Conservation (phyloP, 2,888 invertebrate species). For the Anodontia alba region DNA sequence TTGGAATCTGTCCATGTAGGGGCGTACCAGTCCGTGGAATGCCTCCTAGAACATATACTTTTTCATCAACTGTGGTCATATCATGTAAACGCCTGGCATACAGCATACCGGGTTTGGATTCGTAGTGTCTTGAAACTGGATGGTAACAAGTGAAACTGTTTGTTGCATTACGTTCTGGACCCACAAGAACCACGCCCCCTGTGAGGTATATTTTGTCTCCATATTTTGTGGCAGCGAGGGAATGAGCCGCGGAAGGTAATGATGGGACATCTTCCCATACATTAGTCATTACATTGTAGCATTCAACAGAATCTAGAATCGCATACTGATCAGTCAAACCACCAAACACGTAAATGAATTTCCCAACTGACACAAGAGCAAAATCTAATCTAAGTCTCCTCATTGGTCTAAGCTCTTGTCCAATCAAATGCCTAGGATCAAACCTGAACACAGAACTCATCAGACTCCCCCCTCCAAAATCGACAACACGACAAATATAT, state of each 20-base stretch:
- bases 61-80: conserved; percentile 77
- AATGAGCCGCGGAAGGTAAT: conserved; percentile 81
- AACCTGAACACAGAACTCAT: conserved; percentile 83
- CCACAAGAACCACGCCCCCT: conserved; percentile 82
- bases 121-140: conserved; percentile 76
- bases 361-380: conserved; percentile 76
- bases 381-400: conserved; percentile 81
- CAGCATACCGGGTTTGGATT: conserved; percentile 79
- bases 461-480: conserved; percentile 84
- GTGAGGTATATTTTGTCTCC: conserved; percentile 80
- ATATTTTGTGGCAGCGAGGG: conserved; percentile 77
- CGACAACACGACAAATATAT: conserved; percentile 83
- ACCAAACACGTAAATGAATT: conserved; percentile 81
- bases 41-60: conserved; percentile 82
- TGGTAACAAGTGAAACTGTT: conserved; percentile 78
- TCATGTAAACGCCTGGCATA: conserved; percentile 83
- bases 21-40: conserved; percentile 81
- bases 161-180: conserved; percentile 79
- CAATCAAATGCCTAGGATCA: conserved; percentile 82
- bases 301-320: conserved; percentile 82
- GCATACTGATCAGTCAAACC: conserved; percentile 82
- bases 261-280: conserved; percentile 81
- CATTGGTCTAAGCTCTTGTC: conserved; percentile 82
- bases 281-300: conserved; percentile 81
- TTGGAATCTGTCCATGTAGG: conserved; percentile 82